Base-by-base conservation (phyloP, 2,113 vertebrate genomes). In the Ophthalmolycus amberensis region DNA sequence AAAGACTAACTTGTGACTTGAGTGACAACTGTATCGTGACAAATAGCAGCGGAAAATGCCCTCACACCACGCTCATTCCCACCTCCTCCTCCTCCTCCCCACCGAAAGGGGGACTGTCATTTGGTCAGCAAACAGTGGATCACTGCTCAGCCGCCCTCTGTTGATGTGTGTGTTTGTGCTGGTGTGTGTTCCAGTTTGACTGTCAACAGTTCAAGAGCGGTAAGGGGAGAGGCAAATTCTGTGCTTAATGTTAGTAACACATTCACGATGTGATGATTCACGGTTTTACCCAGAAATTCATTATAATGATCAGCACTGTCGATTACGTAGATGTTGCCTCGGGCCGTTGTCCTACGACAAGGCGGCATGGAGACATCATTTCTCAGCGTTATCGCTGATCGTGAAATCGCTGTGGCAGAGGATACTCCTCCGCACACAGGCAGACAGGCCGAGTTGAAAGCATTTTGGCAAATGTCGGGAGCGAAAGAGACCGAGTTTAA, bases 351-450 rank as follows among this genome's bases (percentile, higher is more conserved):
- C 74, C 84, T 73, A 58, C 27, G 34, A 82, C 82, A 77, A 60
- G 42, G 44, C 70, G 27, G 76, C 83, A 84, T 82, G 52, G 77
- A 90, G 86, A 88, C 85, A 78, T 91, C 63, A 84, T 91, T 89
- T 91, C 75, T 92, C 86, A 90, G 86, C 85, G 86, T 90, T 79
- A 87, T 83, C 72, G 75, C 63, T 64, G 77, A 88, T 85, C 80
- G 20, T 74, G 72, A 90, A 89, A 89, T 82, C 38, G 50, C 79
- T 63, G 72, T 67, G 83, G 84, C 84, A 71, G 84, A 80, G 83
- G 76, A 75, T 84, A 77, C 79, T 89, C 83, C 38, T 87, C 75
- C 0, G 27, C 32, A 76, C 34, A 82, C 89, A 71, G 0, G 27
- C 32, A 76, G 38, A 83, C 89, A 71, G 80, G 71, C 72, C 54